Evolutionary conservation across 2,797 vertebrate species (phyloP).

Genomic region (Squalus acanthias): DNA sequence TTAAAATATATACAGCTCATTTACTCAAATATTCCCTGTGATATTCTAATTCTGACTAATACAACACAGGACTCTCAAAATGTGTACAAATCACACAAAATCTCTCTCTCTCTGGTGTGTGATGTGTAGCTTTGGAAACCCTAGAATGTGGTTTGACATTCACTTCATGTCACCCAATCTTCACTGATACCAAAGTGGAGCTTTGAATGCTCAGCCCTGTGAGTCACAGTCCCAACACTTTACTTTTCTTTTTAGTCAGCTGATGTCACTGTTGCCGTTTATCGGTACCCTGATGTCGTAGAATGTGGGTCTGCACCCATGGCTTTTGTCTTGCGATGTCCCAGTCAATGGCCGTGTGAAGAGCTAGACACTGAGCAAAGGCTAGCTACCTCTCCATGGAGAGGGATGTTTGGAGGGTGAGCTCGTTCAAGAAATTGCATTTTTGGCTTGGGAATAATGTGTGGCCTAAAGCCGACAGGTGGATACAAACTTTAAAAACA

Average conservation of each 20-base stretch:
- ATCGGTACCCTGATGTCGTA: neutral
- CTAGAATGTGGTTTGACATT: neutral
- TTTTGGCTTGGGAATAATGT: neutral
- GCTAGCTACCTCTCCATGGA: neutral
- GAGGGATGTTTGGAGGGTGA: neutral
- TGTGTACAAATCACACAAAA: neutral
- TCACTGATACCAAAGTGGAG: neutral
- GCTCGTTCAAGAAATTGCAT: neutral
- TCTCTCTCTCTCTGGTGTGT: neutral
- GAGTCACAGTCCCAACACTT: neutral
- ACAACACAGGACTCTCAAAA: neutral
- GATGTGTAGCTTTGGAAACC: neutral
- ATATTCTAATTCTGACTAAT: neutral
- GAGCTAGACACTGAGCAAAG: neutral
- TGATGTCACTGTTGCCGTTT: neutral
- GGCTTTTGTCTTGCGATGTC: neutral
- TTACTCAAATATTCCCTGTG: neutral
- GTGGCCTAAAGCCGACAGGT: neutral
- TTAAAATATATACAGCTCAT: neutral
- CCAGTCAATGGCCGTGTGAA: neutral
- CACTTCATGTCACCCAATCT: neutral
- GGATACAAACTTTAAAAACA: neutral
- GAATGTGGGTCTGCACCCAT: neutral
- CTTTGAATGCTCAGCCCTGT: neutral
- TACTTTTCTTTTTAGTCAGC: neutral